These are phyloP conservation scores for Mesorhabditis spiculigera DNA, from an alignment of 2,888 invertebrate genomes.

Conservation along the genomic window DNA sequence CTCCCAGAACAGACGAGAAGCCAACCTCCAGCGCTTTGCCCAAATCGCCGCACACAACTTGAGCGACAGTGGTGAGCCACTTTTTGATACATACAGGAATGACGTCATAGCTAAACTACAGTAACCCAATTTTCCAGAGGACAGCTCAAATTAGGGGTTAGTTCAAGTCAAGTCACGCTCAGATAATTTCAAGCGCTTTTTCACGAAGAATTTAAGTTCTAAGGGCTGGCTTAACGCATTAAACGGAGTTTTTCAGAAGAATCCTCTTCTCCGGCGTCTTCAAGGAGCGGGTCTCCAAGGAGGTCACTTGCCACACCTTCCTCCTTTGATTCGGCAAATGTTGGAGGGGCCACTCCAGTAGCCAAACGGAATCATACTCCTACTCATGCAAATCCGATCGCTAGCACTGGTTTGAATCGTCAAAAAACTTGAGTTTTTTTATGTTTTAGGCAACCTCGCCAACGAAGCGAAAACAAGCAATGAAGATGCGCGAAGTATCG, in stretches of 20 bases:
- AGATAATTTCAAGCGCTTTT: not conserved
- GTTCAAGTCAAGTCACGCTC: not conserved
- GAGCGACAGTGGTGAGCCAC: conserved; percentile 24
- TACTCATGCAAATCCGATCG: not conserved
- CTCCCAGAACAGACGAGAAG: conserved; percentile 19
- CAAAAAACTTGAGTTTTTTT: too few species aligned
- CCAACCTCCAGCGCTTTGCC: conserved; percentile 36
- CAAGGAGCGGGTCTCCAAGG: conserved; percentile 30
- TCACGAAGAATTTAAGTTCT: too few species aligned
- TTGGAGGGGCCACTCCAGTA: not conserved
- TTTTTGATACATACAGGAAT: too few species aligned
- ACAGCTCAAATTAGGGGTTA: too few species aligned
- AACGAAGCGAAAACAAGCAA: conserved; percentile 10
- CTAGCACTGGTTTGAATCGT: not conserved
- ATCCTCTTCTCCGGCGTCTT: conserved; percentile 47
- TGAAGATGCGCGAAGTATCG: conserved; percentile 34
- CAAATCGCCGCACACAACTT: conserved; percentile 15
- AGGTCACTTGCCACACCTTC: conserved; percentile 47
- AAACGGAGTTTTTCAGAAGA: conserved; percentile 22
- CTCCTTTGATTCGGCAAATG: conserved; percentile 27
- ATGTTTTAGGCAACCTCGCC: conserved; percentile 6
- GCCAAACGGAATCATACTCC: not conserved
- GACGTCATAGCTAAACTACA: too few species aligned
- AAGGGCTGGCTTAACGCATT: too few species aligned
- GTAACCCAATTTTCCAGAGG: not conserved